Conservation (phyloP, 2,888 invertebrate species). For the Temnothorax rugatulus region DNA sequence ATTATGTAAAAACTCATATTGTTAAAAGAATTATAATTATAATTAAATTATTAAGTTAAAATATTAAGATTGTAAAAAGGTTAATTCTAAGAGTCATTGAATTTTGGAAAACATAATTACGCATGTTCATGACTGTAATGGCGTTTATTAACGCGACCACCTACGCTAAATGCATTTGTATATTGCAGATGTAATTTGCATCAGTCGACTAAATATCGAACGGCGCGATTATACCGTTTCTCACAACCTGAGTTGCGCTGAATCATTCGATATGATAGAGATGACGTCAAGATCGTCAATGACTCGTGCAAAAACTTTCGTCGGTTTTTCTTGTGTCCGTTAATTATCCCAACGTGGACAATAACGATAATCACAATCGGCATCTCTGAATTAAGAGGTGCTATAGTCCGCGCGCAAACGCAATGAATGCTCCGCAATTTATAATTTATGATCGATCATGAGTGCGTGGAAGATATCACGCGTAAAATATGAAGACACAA, state of each 20-base stretch:
- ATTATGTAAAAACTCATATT: background rate
- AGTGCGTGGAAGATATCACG: background rate
- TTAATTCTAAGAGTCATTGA: background rate
- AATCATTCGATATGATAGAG: constrained; percentile 58
- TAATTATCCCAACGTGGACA: constrained; percentile 36
- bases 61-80: no score
- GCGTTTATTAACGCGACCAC: background rate
- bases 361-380: constrained; percentile 24
- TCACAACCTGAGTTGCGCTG: constrained; percentile 54
- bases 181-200: constrained; percentile 31
- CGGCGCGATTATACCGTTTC: constrained; percentile 20
- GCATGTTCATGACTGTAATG: background rate
- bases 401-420: background rate
- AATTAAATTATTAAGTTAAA: no score
- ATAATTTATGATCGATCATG: background rate
- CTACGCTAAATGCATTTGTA: background rate
- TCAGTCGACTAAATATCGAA: constrained; percentile 28
- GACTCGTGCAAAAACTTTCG: constrained; percentile 19
- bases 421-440: background rate
- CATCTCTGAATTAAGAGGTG: constrained; percentile 18
- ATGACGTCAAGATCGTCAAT: constrained; percentile 29
- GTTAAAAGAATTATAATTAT: background rate
- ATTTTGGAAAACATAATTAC: background rate
- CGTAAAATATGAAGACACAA: background rate
- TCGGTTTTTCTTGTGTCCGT: constrained; percentile 1